Evolutionary conservation across 2,113 vertebrate genomes (phyloP).

Genomic region (Rhabdornis inornatus): DNA sequence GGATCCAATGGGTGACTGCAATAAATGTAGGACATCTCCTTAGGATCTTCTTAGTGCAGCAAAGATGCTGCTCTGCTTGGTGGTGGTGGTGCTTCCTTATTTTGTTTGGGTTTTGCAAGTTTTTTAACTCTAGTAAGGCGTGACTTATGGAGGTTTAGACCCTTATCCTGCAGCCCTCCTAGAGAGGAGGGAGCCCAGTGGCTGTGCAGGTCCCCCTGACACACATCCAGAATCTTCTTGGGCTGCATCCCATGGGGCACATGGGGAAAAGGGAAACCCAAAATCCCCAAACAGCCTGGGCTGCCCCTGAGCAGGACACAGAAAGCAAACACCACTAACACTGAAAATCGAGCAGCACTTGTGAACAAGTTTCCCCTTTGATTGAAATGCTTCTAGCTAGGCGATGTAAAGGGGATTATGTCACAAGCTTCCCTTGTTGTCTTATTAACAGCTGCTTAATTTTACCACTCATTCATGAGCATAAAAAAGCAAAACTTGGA

Average conservation of each 20-base stretch:
- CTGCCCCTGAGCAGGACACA: not conserved
- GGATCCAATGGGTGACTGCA: not conserved
- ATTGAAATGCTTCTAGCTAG: not conserved
- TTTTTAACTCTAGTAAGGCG: not conserved
- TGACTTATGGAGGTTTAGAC: not conserved
- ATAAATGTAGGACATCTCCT: not conserved
- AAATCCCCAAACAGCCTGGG: not conserved
- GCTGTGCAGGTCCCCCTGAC: not conserved
- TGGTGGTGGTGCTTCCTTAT: not conserved
- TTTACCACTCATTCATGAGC: not conserved
- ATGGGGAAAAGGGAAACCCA: not conserved
- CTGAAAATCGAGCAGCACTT: not conserved
- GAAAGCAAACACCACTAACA: not conserved
- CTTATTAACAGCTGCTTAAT: constrained; percentile 50
- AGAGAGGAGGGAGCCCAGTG: not conserved
- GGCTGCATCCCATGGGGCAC: not conserved
- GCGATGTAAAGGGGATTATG: not conserved
- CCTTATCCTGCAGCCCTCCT: not conserved
- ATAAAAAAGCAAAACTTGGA: not conserved
- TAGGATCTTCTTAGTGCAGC: not conserved
- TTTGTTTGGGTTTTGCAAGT: not conserved
- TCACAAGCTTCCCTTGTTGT: constrained; percentile 25
- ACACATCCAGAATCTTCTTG: rapidly evolving
- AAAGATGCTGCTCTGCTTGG: not conserved
- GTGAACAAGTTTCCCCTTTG: not conserved